Evolutionary conservation across 2,113 vertebrate genomes (phyloP).

Genomic region (Sylvietta virens): DNA sequence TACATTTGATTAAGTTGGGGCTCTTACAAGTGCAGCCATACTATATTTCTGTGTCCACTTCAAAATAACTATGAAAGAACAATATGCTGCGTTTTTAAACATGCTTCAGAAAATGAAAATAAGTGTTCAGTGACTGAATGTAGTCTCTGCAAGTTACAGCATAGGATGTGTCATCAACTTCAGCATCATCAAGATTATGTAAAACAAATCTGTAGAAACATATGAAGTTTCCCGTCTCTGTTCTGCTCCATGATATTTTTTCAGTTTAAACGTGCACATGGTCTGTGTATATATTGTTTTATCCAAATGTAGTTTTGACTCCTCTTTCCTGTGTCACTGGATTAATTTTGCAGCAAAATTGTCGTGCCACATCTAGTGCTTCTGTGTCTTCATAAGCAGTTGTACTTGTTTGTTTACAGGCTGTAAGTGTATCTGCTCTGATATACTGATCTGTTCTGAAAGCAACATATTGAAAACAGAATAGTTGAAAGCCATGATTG

Average conservation of each 20-base stretch:
- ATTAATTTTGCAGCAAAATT: background rate
- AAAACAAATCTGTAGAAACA: background rate
- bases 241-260: background rate
- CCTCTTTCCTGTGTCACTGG: background rate
- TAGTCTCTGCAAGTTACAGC: background rate
- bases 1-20: background rate
- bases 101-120: background rate
- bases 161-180: background rate
- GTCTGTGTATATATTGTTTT: background rate
- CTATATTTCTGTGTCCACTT: background rate
- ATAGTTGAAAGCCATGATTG: background rate
- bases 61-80: background rate
- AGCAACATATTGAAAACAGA: background rate
- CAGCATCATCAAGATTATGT: background rate
- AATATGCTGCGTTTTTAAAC: background rate
- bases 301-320: background rate
- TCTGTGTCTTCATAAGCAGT: background rate
- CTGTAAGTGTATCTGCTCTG: background rate
- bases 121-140: background rate
- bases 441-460: background rate
- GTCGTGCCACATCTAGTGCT: background rate
- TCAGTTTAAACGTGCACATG: background rate
- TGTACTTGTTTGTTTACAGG: background rate
- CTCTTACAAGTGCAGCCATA: background rate
- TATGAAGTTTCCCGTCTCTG: background rate